Percentiles rank a stretch among this genome's conserved stretches.
These are phyloP conservation scores for Dinocampus coccinellae DNA, from an alignment of 2,888 invertebrate species.

Conservation along the genomic window DNA sequence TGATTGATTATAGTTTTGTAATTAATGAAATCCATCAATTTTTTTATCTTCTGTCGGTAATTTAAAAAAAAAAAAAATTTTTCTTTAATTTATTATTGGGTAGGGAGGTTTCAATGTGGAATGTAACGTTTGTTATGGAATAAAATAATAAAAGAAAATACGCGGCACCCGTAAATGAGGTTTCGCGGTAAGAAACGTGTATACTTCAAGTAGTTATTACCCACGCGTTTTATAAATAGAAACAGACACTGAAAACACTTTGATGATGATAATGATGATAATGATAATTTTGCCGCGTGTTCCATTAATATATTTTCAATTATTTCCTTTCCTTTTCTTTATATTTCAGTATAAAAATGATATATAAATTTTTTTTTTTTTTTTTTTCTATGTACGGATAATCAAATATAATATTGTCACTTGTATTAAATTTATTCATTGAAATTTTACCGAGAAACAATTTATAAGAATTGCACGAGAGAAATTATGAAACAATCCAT, in stretches of 20 bases:
- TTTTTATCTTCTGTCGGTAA: constrained; percentile 15
- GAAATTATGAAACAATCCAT: not conserved
- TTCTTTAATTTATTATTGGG: too few species aligned
- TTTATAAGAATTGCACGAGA: not conserved
- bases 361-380: not conserved
- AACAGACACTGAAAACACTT: not conserved
- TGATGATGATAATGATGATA: not conserved
- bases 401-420: not conserved
- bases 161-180: constrained; percentile 14
- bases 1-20: constrained; percentile 1
- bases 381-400: not conserved
- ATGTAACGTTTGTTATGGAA: constrained; percentile 8
- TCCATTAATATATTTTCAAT: not conserved
- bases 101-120: not conserved
- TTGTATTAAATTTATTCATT: not conserved
- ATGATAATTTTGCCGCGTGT: not conserved
- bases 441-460: not conserved
- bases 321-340: too few species aligned
- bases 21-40: constrained; percentile 12
- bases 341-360: too few species aligned
- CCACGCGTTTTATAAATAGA: constrained; percentile 31
- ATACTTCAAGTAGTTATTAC: constrained; percentile 24
- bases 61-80: too few species aligned
- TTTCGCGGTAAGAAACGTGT: constrained; percentile 18
- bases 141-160: not conserved